phyloP scores from a whole-genome alignment of 2,888 invertebrate genomes.

The Drosophila hamatofila region DNA sequence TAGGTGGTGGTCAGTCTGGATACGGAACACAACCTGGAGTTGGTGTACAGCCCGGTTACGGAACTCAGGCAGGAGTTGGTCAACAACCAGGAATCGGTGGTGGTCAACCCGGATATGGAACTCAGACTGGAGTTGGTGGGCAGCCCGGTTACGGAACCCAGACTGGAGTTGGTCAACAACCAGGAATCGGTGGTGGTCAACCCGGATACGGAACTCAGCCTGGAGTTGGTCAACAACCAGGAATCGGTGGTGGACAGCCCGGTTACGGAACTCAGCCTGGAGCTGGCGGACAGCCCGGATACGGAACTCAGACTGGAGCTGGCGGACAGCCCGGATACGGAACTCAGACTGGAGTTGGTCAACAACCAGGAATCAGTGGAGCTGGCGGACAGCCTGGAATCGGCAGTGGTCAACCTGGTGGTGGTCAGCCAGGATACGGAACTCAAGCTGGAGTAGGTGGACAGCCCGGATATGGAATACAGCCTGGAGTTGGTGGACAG shows the following conservation, averaged over 20 bases:
- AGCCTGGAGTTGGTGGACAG: constrained; percentile 1
- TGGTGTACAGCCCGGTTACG: neutral
- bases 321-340: constrained; percentile 4
- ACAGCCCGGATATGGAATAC: neutral
- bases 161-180: constrained; percentile 12
- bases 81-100: constrained; percentile 16
- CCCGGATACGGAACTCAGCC: constrained; percentile 21
- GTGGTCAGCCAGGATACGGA: constrained; percentile 13
- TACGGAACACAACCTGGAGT: constrained; percentile 10
- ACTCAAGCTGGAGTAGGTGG: constrained; percentile 19
- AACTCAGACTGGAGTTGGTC: constrained; percentile 12
- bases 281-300: neutral
- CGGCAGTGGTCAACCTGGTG: neutral
- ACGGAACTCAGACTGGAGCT: neutral
- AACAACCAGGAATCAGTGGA: neutral
- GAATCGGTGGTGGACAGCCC: no score
- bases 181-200: constrained; percentile 16
- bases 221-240: constrained; percentile 6
- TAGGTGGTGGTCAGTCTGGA: constrained; percentile 19
- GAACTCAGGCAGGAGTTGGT: constrained; percentile 14
- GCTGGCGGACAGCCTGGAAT: constrained; percentile 12
- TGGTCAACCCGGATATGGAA: neutral
- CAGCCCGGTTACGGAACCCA: neutral
- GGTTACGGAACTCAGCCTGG: constrained; percentile 28
- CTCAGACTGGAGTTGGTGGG: neutral